A percentile compares a stretch with the other conserved stretches of the same genome.
These are phyloP conservation scores for Nannobrachium achirus DNA, from an alignment of 2,113 vertebrate species.

Conservation along the genomic window DNA sequence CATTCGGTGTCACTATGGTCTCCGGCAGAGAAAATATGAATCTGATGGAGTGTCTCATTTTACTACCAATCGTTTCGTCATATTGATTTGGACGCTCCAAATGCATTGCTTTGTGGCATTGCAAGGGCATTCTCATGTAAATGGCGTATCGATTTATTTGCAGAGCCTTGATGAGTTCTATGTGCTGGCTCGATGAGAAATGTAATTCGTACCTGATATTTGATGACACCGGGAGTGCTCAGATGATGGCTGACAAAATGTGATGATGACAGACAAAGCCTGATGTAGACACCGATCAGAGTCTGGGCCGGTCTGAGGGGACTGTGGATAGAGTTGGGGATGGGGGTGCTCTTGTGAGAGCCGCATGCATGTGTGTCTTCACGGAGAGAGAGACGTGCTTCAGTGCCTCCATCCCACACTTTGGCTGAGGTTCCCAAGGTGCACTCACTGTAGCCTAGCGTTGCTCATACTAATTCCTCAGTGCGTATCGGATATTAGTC, in stretches of 20 bases:
- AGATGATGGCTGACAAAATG: constrained; percentile 51
- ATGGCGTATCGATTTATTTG: constrained; percentile 64
- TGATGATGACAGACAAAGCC: constrained; percentile 25
- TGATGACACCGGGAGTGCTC: constrained; percentile 40
- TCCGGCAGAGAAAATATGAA: constrained; percentile 57
- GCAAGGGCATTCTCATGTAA: constrained; percentile 61
- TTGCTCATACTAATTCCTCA: too few species aligned
- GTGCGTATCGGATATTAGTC: too few species aligned
- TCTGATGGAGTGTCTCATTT: constrained; percentile 69
- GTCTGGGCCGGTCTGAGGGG: constrained; percentile 1
- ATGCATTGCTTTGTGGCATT: constrained; percentile 52
- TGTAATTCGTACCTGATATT: constrained; percentile 50
- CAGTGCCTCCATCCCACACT: constrained; percentile 13
- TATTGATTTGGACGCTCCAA: constrained; percentile 70
- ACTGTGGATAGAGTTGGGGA: background rate
- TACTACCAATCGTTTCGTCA: constrained; percentile 59
- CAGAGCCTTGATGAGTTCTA: constrained; percentile 17
- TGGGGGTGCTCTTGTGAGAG: background rate
- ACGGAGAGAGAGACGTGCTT: background rate
- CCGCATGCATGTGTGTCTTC: background rate
- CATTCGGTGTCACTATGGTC: constrained; percentile 58
- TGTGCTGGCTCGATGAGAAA: constrained; percentile 49
- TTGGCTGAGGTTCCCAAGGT: background rate
- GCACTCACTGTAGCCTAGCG: background rate
- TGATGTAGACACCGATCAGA: constrained; percentile 7